Evolutionary conservation across 1,140 invertebrate genomes (phyloP), one percentile per base, ranked within the genome.

Genomic region (Microplitis demolitor): DNA sequence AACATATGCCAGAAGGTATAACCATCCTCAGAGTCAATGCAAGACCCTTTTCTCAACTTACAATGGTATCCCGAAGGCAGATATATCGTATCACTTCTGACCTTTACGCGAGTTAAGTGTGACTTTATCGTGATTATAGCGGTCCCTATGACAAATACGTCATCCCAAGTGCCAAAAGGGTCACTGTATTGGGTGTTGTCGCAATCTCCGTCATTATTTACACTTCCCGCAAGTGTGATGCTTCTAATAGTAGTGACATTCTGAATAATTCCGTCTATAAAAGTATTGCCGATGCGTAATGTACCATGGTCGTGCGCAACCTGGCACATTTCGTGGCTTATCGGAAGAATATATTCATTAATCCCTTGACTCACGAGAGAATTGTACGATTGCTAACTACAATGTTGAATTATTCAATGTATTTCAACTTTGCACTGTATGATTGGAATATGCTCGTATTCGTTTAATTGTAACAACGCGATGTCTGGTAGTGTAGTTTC

Each of bases 1-100:
- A 77, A 34, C 2, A 11, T 4, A 3, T 70, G 9, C 77, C 77
- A 78, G 11, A 61, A 78, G 5, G 63, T 61, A 16, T 77, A 62
- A 3, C 77, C 76, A 2, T 62, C 69, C 16, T 73, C 60, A 8
- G 39, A 53, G 54, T 77, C 74, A 0, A 73, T 73, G 33, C 76
- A 76, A 51, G 8, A 9, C 60, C 74, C 6, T 64, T 56, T n/a
- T n/a, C n/a, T n/a, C n/a, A n/a, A 35, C 35, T 76, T 54, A 51
- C 70, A 76, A 0, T 6, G n/a, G 24, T 56, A 2, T 0, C 72
- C 73, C 51, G 72, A 71, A 9, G 31, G 51, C 9, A 77, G 50
- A 35, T 60, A 9, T 1, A 78, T 71, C 69, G 64, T 54, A 58
- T 77, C 72, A 0, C 24, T 35, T 1, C 75, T 50, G 2, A 74